These are phyloP conservation scores for Ondatra zibethicus DNA, from an alignment of 2,113 vertebrate genomes.

Conservation along the genomic window DNA sequence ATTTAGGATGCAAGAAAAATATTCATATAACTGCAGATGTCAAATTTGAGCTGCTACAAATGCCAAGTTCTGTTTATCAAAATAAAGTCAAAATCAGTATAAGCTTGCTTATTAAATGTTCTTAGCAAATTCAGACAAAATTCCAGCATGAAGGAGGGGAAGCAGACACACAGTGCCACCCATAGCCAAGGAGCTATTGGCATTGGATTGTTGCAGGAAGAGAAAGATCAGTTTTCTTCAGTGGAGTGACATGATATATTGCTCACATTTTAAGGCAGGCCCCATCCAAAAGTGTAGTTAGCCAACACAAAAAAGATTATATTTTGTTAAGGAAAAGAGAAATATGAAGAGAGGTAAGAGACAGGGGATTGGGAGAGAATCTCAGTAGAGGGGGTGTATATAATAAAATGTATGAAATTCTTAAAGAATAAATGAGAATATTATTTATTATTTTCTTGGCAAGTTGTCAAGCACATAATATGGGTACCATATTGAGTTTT, in stretches of 20 bases:
- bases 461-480: not conserved
- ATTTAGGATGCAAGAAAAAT: not conserved
- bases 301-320: not conserved
- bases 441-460: conserved; percentile 27
- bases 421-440: not conserved
- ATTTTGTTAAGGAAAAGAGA: not conserved
- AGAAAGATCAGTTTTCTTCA: not conserved
- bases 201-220: not conserved
- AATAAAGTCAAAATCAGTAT: not conserved
- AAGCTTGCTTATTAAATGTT: not conserved
- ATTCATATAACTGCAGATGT: not conserved
- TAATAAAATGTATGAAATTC: not conserved
- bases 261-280: not conserved
- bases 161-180: not conserved
- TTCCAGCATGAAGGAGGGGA: not conserved
- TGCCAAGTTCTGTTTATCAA: not conserved
- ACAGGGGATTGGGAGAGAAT: not conserved
- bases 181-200: not conserved
- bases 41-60: not conserved
- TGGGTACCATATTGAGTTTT: not conserved
- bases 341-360: not conserved
- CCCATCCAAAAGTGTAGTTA: not conserved
- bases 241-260: not conserved
- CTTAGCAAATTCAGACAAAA: not conserved
- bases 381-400: not conserved